Evolutionary conservation across 2,113 vertebrate species (phyloP), one percentile per base, ranked within the genome.

Genomic region (Grallaria varia): DNA sequence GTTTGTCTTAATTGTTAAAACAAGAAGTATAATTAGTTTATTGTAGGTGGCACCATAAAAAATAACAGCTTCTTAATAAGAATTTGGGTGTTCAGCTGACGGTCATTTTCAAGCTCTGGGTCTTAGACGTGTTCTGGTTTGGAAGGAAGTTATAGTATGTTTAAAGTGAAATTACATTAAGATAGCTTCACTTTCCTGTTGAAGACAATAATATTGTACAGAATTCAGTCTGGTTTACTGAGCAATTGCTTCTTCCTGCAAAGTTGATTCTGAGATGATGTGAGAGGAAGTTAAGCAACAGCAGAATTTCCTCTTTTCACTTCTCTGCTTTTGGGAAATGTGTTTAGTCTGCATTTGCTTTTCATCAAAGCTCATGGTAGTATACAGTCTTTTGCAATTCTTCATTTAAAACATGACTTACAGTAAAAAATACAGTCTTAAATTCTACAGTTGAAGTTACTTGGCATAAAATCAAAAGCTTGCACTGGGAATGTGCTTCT

Each of bases 1-100:
- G 71, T 28, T 62, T 94, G 35, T 80, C 25, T 55, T 49, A n/a
- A 47, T 39, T 40, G 76, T 91, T 85, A 85, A 91, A 95, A 42
- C 31, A 12, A 3, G 60, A 72, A 60, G 24, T 93, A 19, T 79
- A 72, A 95, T 89, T 89, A 62, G 81, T 89, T 84, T 59, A 52
- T 75, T 86, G 7, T 59, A 66, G 59, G 47, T 79, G 55, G 4
- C 15, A 31, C 47, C 62, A 44, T 60, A 64, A 53, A 69, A 78
- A 94, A 55, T 20, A 23, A 4, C 73, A 63, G 18, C 25, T 84
- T 6, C 67, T 84, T 77, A 55, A 0, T 35, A 33, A 24, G 73
- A 76, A 20, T 39, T 67, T 12, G 55, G 14, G 11, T 68, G 42
- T 28, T 33, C 10, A 71, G 30, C 18, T 49, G 20, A 4, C 40